A percentile compares a stretch with the other conserved stretches of the same genome.
Evolutionary conservation across 1,140 invertebrate species (phyloP).

Genomic region (Bombus huntii): DNA sequence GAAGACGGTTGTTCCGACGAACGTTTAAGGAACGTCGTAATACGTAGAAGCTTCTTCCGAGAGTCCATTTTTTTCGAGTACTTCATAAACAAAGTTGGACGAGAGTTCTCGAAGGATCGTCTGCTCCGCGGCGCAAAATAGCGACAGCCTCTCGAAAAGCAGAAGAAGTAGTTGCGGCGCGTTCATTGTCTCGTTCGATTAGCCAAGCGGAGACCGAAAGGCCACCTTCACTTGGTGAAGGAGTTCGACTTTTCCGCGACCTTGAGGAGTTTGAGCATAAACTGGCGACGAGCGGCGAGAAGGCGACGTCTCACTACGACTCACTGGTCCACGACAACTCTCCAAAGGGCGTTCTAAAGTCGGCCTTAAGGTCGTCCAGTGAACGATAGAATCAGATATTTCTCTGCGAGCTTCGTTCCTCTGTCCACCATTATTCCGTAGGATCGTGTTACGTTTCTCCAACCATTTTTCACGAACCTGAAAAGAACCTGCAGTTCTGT

Average conservation of each 20-base stretch:
- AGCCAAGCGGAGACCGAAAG: constrained; percentile 27
- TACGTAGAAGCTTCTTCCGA: constrained; percentile 1
- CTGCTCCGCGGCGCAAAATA: neutral
- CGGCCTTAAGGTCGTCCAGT: constrained; percentile 52
- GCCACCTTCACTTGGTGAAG: constrained; percentile 55
- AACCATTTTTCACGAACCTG: neutral
- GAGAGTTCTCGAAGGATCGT: neutral
- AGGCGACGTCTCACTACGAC: constrained; percentile 39
- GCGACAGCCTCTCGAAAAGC: neutral
- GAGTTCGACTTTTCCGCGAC: constrained; percentile 65
- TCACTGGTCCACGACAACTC: constrained; percentile 22
- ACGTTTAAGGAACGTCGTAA: neutral
- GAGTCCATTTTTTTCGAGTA: neutral
- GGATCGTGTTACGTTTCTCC: neutral
- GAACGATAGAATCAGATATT: constrained; percentile 50
- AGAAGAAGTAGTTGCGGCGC: too few relatives aligned
- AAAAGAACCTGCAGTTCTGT: neutral
- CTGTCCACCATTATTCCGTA: neutral
- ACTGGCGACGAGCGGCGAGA: constrained; percentile 40
- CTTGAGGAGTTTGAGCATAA: constrained; percentile 59
- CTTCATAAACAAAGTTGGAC: constrained; percentile 7
- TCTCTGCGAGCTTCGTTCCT: neutral
- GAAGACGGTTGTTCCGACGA: neutral
- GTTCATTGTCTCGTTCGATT: constrained; percentile 50
- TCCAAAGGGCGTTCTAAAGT: constrained; percentile 61